These are phyloP conservation scores for Halichoeres trimaculatus DNA, from an alignment of 2,113 vertebrate species.

Conservation along the genomic window DNA sequence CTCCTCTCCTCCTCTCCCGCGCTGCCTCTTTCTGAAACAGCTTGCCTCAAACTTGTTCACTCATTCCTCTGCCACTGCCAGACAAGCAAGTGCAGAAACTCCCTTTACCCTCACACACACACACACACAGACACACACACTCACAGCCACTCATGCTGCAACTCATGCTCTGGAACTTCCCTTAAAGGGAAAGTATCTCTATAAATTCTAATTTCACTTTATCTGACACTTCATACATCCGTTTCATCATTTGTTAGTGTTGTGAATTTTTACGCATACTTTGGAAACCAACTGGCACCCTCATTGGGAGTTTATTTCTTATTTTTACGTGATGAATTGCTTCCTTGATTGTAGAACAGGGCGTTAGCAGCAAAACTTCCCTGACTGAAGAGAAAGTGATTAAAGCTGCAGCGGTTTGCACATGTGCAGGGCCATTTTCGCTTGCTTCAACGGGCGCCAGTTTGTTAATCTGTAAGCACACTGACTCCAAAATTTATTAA, in stretches of 20 bases:
- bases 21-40: constrained; percentile 29
- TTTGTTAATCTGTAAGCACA: not conserved
- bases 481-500: not conserved
- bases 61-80: constrained; percentile 61
- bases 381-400: constrained; percentile 6
- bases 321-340: constrained; percentile 27
- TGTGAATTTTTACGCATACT: constrained; percentile 16
- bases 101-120: constrained; percentile 20
- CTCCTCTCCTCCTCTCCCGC: constrained; percentile 27
- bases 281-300: constrained; percentile 29
- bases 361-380: not conserved
- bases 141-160: constrained; percentile 37
- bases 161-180: constrained; percentile 31
- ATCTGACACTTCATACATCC: constrained; percentile 2
- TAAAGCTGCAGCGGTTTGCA: not conserved
- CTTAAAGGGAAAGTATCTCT: constrained; percentile 42
- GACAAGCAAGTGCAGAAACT: constrained; percentile 69
- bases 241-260: constrained; percentile 21
- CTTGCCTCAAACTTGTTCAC: constrained; percentile 67
- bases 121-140: constrained; percentile 5
- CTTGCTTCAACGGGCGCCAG: not conserved
- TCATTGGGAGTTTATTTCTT: constrained; percentile 23
- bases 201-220: constrained; percentile 24
- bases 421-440: not conserved
- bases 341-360: constrained; percentile 25